Percentiles rank a stretch among this genome's conserved stretches.
Evolutionary conservation across 1,140 invertebrate species (phyloP).

Genomic region (Heliothis subflexa): DNA sequence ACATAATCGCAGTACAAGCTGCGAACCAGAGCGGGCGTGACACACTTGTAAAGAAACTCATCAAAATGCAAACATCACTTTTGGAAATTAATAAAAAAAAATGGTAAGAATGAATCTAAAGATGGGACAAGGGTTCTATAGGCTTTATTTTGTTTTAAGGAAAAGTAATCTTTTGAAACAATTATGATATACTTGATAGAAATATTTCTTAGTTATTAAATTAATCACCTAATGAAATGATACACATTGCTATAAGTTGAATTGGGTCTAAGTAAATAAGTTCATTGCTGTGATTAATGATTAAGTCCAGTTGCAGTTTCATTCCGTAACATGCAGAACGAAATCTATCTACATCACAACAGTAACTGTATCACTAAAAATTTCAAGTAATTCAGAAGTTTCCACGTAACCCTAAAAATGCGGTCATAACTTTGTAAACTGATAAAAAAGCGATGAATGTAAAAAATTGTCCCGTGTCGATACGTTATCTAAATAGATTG

Average conservation of each 20-base stretch:
- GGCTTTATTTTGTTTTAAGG: background rate
- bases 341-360: too few species aligned
- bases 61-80: slow-evolving; percentile 70
- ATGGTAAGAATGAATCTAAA: background rate
- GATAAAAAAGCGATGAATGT: slow-evolving; percentile 59
- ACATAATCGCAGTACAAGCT: slow-evolving; percentile 79
- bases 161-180: too few species aligned
- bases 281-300: too few species aligned
- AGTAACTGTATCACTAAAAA: background rate
- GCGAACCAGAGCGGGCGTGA: slow-evolving; percentile 70
- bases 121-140: background rate
- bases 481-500: slow-evolving; percentile 70
- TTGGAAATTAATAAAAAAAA: slow-evolving; percentile 36
- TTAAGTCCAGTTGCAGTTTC: too few species aligned
- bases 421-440: slow-evolving; percentile 59
- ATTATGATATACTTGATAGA: too few species aligned
- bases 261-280: too few species aligned
- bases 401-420: slow-evolving; percentile 26
- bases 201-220: too few species aligned
- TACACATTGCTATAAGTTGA: too few species aligned
- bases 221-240: too few species aligned
- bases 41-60: slow-evolving; percentile 62
- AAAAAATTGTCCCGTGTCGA: slow-evolving; percentile 61
- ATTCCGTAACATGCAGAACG: too few species aligned
- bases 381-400: background rate